Base-by-base conservation (phyloP, 1,140 invertebrate species). In the Latrodectus geometricus region DNA sequence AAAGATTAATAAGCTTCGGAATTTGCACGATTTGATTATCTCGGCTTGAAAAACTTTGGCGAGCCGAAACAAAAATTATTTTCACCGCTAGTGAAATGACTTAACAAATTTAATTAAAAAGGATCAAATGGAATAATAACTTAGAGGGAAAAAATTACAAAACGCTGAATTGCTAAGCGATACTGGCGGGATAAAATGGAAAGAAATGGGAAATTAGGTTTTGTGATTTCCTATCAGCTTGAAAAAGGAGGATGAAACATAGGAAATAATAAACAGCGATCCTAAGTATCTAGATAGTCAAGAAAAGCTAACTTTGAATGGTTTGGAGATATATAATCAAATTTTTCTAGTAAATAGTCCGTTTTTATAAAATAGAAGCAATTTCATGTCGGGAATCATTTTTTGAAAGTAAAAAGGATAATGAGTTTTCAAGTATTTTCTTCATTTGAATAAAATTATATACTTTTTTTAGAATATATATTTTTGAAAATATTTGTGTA, bases 71-170 rank as follows among this genome's bases (percentile, higher is more conserved):
- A 86, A 86, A 86, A 86, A 86, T 86, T 86, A 86, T 86, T 86
- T 86, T 86, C 83, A 74, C 83, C 83, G 83, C 74, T 56, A 86
- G 83, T 86, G 83, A 86, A 86, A 86, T 78, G 83, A 86, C 83
- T 86, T 86, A 86, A 86, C 83, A 86, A 86, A 86, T 86, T 86
- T 86, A 86, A 86, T 86, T 86, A 86, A 86, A 86, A 86, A 86
- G 83, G 83, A 86, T 86, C 83, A 86, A 86, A 86, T 86, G 83
- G 83, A 86, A 77, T 86, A 86, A 86, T 86, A 86, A 86, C 83
- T 49, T 50, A 72, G 74, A 12, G 75, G 75, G 70, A 86, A 86
- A n/a, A 86, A 86, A 75, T 83, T 35, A 56, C 70, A 52, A n/a
- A 83, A 72, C 65, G 83, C 52, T 56, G 83, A 77, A 78, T 61